Percentiles rank a stretch among this genome's conserved stretches.
phyloP scores from a whole-genome alignment of 1,140 invertebrate species.

The Leptinotarsa texana region DNA sequence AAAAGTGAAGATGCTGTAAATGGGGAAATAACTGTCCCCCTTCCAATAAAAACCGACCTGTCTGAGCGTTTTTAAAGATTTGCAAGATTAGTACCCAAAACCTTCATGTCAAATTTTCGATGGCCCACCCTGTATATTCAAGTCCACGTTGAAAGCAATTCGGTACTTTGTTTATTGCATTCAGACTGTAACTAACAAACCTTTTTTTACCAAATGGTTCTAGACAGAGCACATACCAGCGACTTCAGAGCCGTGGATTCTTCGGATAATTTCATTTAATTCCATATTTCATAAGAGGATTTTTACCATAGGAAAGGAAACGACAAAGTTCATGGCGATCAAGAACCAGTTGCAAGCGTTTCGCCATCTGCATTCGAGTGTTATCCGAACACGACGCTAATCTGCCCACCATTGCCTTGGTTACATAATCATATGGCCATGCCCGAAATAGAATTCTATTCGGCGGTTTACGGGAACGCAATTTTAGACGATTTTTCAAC shows the following conservation, averaged over 20 bases:
- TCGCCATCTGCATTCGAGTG: neutral
- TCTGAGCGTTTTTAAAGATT: too few relatives aligned
- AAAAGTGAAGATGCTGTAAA: too few relatives aligned
- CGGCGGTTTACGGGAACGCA: neutral
- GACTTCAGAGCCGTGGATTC: neutral
- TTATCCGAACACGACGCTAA: neutral
- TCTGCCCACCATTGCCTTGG: neutral
- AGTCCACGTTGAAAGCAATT: too few relatives aligned
- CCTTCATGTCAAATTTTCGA: too few relatives aligned
- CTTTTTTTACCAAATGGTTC: too few relatives aligned
- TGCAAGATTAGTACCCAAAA: too few relatives aligned
- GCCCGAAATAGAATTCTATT: neutral
- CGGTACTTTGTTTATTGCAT: too few relatives aligned
- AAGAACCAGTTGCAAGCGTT: slow-evolving; percentile 5
- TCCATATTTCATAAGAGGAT: neutral
- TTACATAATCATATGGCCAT: slow-evolving; percentile 1
- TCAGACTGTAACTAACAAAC: too few relatives aligned
- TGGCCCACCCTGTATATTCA: too few relatives aligned
- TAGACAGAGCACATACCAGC: too few relatives aligned
- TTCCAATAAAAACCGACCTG: too few relatives aligned
- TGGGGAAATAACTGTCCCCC: too few relatives aligned
- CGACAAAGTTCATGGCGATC: slow-evolving; percentile 5
- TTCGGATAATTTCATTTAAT: neutral
- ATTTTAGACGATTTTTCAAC: neutral
- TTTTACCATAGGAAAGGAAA: slow-evolving; percentile 3